Base-by-base conservation (phyloP, 2,888 invertebrate species). In the Leuctra nigra region DNA sequence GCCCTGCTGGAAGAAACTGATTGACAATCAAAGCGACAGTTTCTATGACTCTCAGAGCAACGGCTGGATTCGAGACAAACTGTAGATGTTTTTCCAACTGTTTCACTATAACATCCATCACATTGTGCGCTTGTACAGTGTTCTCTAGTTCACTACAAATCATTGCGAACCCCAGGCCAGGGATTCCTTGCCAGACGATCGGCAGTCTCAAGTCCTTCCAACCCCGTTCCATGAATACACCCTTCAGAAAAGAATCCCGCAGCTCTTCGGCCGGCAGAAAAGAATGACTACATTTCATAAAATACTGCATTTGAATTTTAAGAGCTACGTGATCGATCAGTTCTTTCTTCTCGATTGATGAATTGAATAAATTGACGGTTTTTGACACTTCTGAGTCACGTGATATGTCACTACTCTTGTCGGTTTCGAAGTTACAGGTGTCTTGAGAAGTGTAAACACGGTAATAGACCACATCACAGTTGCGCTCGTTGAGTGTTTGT, bases 71-170 rank as follows among this genome's bases (percentile, higher is more conserved):
- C 1, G 58, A 54, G 13, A 58, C 23, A 33, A 61, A 59, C 24
- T 61, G 61, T 18, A 61, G 39, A 53, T 60, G 57, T 23, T 57
- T 60, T 29, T 60, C 60, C 36, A 60, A 36, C 18, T 60, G 57
- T 9, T 36, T 18, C 9, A 48, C 48, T n/a, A 61, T 54, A 16
- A 57, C 14, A 24, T 59, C 59, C 35, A 61, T 39, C 13, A 61
- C 39, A 41, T 61, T 61, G 44, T 61, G 61, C 1, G 59, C 61
- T 41, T 59, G 59, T 2, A 60, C 35, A 33, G 22, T 24, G 33
- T 57, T 60, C 3, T 57, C 57, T 14, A 46, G 22, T 16, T 53
- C 48, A 18, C 29, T 55, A 24, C 59, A 57, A 4, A 59, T 23
- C 14, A 61, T 54, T 1, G 46, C 56, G 39, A 61, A 59, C 6